Conservation (phyloP, 92 coral and sea anemone genomes). For the Porites evermanni region DNA sequence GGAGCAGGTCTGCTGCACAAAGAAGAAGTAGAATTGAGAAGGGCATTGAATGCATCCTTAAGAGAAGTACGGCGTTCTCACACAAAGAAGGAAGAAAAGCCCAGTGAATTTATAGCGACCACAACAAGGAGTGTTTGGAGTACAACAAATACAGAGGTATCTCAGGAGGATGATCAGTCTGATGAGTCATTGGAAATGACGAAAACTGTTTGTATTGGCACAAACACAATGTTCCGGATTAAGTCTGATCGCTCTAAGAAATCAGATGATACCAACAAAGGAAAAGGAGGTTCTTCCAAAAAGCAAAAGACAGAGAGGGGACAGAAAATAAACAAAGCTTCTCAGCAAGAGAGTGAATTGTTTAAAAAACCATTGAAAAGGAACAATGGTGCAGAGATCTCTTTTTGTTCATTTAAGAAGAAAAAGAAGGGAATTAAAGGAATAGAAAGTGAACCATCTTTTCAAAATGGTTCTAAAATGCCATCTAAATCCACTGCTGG, state of each 20-base stretch:
- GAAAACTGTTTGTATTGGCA: conserved; percentile 26
- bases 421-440: conserved; percentile 1
- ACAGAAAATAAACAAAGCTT: background rate
- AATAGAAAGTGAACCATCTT: background rate
- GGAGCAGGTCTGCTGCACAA: conserved; percentile 85
- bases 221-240: conserved; percentile 28
- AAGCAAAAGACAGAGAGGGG: background rate
- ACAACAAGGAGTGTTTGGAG: background rate
- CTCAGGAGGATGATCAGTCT: background rate
- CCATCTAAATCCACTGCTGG: background rate
- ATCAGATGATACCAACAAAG: background rate
- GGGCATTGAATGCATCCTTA: conserved; percentile 93
- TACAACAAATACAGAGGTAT: background rate
- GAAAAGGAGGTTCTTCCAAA: background rate
- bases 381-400: background rate
- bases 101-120: background rate
- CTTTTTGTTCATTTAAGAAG: conserved; percentile 1
- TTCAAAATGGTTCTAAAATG: background rate
- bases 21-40: conserved; percentile 88
- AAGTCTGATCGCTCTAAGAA: background rate
- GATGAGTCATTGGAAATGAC: background rate
- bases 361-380: background rate
- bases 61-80: conserved; percentile 55
- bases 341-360: background rate
- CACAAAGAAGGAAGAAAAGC: background rate